phyloP scores from a whole-genome alignment of 2,888 invertebrate species.

The Torymus aiolomorphi region DNA sequence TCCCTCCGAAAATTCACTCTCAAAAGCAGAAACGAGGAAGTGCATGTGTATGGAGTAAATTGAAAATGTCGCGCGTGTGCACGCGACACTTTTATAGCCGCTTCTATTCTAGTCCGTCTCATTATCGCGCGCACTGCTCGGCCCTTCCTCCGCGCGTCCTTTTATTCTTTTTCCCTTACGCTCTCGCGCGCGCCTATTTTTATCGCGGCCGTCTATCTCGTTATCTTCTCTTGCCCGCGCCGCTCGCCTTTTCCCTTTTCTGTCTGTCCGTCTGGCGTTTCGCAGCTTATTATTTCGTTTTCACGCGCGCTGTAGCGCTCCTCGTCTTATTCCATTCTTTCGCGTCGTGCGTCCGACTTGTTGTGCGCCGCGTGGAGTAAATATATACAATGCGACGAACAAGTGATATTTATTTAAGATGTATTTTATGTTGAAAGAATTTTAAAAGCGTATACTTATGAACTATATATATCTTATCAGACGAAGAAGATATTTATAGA shows the following conservation, averaged over 20 bases:
- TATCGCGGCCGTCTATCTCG: slow-evolving; percentile 53
- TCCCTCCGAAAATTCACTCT: too few species aligned
- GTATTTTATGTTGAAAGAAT: too few species aligned
- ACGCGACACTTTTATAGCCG: not conserved
- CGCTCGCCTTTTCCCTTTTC: slow-evolving; percentile 29
- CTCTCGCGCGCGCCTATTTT: slow-evolving; percentile 51
- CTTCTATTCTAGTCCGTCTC: slow-evolving; percentile 4
- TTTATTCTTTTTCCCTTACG: slow-evolving; percentile 8
- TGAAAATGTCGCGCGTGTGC: too few species aligned
- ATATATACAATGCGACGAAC: too few species aligned
- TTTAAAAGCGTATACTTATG: too few species aligned
- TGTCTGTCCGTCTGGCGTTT: slow-evolving; percentile 27
- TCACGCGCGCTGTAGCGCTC: not conserved
- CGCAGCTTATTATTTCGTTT: not conserved
- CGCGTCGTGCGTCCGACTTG: not conserved
- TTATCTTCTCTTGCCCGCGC: slow-evolving; percentile 40
- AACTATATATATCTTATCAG: too few species aligned
- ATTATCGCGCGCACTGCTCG: not conserved
- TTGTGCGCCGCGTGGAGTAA: not conserved
- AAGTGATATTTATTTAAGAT: too few species aligned
- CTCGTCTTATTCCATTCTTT: slow-evolving; percentile 3
- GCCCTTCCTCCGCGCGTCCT: not conserved
- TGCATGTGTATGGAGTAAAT: too few species aligned
- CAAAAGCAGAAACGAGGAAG: too few species aligned
- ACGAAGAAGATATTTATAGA: too few species aligned